phyloP scores from a whole-genome alignment of 2,797 vertebrate species.

The Cossypha polioptera region DNA sequence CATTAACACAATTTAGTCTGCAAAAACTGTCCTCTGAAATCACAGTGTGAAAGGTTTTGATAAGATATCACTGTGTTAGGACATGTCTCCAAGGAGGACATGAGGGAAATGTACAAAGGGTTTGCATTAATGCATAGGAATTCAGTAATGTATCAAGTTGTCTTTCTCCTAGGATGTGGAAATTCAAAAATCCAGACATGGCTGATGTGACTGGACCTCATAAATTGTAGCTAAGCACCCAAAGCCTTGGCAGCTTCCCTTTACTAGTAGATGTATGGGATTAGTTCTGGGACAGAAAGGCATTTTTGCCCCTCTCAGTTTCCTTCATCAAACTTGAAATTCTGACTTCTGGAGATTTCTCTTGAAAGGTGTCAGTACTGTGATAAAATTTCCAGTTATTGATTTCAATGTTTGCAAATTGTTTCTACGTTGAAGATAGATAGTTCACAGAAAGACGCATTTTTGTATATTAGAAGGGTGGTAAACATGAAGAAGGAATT shows the following conservation, averaged over 20 bases:
- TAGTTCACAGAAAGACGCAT: background rate
- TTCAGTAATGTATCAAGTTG: background rate
- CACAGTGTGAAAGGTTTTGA: background rate
- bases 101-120: background rate
- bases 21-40: constrained; percentile 6
- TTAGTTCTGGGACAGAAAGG: background rate
- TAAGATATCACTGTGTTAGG: constrained; percentile 18
- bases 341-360: background rate
- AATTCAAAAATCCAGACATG: background rate
- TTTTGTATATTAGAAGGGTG: background rate
- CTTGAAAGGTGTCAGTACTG: background rate
- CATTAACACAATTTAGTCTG: background rate
- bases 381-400: background rate
- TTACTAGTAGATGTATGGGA: constrained; percentile 18
- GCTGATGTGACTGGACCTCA: constrained; percentile 25
- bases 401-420: background rate
- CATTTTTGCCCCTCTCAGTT: background rate
- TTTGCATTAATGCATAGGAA: constrained; percentile 21
- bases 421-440: background rate
- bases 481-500: background rate
- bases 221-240: background rate
- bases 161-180: constrained; percentile 12
- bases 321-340: background rate
- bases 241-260: constrained; percentile 6
- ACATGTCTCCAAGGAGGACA: background rate